These are phyloP conservation scores for Chesias legatella DNA, from an alignment of 2,888 invertebrate genomes.

Conservation along the genomic window DNA sequence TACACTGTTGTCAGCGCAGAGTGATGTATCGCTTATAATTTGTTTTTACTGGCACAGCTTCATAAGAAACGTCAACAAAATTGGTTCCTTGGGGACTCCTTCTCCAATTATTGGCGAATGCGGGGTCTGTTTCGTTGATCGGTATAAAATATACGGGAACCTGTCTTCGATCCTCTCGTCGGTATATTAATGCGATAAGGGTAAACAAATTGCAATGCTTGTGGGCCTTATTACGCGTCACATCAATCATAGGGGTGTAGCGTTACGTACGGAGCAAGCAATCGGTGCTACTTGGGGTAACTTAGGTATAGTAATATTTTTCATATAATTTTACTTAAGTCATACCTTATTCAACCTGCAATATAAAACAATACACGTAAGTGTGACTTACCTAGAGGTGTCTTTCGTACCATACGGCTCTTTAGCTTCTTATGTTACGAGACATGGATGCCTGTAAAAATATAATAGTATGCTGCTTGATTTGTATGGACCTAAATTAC, in stretches of 20 bases:
- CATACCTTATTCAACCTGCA: no score
- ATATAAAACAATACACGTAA: no score
- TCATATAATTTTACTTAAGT: no score
- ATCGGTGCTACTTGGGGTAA: conserved; percentile 27
- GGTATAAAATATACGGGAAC: conserved; percentile 68
- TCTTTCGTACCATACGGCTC: no score
- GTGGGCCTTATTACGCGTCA: conserved; percentile 75
- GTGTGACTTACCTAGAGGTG: no score
- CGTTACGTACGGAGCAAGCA: conserved; percentile 46
- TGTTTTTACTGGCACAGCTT: conserved; percentile 46
- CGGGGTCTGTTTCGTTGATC: conserved; percentile 65
- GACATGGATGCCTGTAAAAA: no score
- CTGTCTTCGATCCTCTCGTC: conserved; percentile 51
- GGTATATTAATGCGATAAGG: conserved; percentile 71
- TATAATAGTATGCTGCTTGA: no score
- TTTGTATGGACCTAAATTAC: no score
- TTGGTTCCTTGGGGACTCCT: conserved; percentile 72
- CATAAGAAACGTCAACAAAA: conserved; percentile 57
- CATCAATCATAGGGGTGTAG: conserved; percentile 74
- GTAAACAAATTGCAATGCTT: conserved; percentile 79
- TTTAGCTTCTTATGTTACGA: no score
- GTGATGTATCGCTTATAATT: conserved; percentile 64
- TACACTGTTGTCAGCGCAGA: conserved; percentile 39
- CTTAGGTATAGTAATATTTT: no score
- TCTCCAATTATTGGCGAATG: conserved; percentile 68